Percentiles rank a stretch among this genome's conserved stretches.
These are phyloP conservation scores for Chrysemys picta DNA, from an alignment of 2,113 vertebrate genomes.

Conservation along the genomic window DNA sequence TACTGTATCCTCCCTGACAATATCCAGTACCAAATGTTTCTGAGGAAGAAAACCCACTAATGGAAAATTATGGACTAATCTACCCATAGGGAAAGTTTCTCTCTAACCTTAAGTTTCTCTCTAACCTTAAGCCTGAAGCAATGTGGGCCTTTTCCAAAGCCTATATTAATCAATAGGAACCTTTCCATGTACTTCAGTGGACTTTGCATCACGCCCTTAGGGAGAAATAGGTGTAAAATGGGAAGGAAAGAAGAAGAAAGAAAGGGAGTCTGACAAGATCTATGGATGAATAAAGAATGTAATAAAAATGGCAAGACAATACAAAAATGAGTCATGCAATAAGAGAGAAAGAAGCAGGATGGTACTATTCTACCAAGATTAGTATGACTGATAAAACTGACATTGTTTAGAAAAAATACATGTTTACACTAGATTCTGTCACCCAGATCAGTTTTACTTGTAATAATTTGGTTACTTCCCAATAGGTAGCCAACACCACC, in stretches of 20 bases:
- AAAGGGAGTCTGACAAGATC: not conserved
- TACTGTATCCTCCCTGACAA: not conserved
- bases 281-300: not conserved
- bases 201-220: not conserved
- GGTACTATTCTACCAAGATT: not conserved
- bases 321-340: not conserved
- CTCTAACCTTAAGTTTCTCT: not conserved
- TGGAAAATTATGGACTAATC: not conserved
- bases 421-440: not conserved
- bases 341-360: not conserved
- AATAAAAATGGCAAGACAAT: not conserved
- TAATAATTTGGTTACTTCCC: not conserved
- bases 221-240: not conserved
- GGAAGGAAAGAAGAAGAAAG: not conserved
- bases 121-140: not conserved
- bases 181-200: not conserved
- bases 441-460: not conserved
- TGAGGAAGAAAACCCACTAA: fast-evolving
- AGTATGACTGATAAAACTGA: not conserved
- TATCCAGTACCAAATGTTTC: not conserved
- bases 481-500: not conserved
- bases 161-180: not conserved
- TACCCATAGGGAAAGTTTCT: not conserved
- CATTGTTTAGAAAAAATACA: not conserved
- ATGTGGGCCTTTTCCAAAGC: not conserved